These are phyloP conservation scores for Tetragonula clypearis DNA, from an alignment of 1,140 invertebrate species.

Conservation along the genomic window DNA sequence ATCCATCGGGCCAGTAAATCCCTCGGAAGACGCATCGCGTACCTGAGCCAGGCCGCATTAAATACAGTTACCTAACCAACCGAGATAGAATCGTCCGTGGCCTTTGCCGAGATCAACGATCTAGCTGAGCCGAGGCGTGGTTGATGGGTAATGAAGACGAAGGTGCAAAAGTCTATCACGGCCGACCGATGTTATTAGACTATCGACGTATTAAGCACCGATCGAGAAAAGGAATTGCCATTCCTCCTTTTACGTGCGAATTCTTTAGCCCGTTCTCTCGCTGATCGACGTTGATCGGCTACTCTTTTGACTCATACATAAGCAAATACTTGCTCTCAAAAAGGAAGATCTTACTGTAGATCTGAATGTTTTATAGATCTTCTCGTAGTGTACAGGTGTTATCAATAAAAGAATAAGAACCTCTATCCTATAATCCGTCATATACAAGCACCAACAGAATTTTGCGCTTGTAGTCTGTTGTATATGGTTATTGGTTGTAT, in stretches of 20 bases:
- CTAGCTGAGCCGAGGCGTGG: conserved; percentile 59
- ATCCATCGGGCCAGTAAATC: conserved; percentile 18
- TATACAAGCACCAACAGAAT: not conserved
- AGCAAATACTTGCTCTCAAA: not conserved
- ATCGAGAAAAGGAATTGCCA: conserved; percentile 52
- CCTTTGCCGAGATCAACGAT: conserved; percentile 56
- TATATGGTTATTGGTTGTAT: not conserved
- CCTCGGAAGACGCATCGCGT: not conserved
- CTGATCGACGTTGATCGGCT: conserved; percentile 28
- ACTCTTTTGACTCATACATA: not conserved
- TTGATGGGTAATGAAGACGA: conserved; percentile 64
- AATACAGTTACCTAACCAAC: conserved; percentile 44
- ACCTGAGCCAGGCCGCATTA: not conserved
- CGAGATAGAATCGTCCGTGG: conserved; percentile 44
- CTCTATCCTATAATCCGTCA: conserved; percentile 29
- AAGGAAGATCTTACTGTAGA: not conserved
- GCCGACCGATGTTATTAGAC: conserved; percentile 52
- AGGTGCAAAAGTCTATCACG: conserved; percentile 64
- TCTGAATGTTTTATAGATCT: not conserved
- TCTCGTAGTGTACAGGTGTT: not conserved
- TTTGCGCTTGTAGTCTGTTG: not conserved
- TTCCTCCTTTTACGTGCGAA: conserved; percentile 34
- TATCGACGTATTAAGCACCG: conserved; percentile 58
- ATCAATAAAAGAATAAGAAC: not conserved
- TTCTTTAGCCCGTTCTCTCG: not conserved